phyloP scores from a whole-genome alignment of 2,797 vertebrate species.

The Sciurus vulgaris region DNA sequence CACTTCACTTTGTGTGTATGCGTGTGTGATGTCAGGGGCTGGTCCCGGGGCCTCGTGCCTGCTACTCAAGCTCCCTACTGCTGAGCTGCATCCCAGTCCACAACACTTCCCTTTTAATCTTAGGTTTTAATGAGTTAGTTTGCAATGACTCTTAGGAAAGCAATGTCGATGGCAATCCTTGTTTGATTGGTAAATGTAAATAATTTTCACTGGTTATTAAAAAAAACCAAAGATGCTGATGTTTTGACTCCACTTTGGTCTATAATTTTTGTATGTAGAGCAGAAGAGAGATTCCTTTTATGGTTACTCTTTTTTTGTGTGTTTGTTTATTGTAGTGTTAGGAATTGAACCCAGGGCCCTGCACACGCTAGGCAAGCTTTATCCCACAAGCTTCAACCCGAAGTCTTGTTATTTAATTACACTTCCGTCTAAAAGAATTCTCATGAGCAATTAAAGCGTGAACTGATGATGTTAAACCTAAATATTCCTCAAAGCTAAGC shows the following conservation, averaged over 20 bases:
- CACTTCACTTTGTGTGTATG: neutral
- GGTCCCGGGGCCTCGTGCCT: too few species aligned
- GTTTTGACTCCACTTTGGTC: neutral
- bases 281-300: neutral
- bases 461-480: neutral
- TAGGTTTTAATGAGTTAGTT: neutral
- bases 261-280: neutral
- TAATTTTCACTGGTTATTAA: conserved; percentile 10
- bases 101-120: neutral
- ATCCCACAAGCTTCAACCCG: neutral
- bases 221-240: neutral
- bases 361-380: too few species aligned
- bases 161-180: neutral
- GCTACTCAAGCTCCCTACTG: too few species aligned
- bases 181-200: conserved; percentile 7
- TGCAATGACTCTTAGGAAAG: neutral
- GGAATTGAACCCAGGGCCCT: neutral
- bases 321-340: neutral
- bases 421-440: neutral
- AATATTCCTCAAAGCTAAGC: conserved; percentile 24
- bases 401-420: neutral
- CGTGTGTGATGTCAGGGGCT: too few species aligned
- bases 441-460: conserved; percentile 23
- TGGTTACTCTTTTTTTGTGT: too few species aligned
- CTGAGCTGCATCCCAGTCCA: too few species aligned